phyloP scores from a whole-genome alignment of 2,797 vertebrate species.

The Buphagus erythrorhynchus region DNA sequence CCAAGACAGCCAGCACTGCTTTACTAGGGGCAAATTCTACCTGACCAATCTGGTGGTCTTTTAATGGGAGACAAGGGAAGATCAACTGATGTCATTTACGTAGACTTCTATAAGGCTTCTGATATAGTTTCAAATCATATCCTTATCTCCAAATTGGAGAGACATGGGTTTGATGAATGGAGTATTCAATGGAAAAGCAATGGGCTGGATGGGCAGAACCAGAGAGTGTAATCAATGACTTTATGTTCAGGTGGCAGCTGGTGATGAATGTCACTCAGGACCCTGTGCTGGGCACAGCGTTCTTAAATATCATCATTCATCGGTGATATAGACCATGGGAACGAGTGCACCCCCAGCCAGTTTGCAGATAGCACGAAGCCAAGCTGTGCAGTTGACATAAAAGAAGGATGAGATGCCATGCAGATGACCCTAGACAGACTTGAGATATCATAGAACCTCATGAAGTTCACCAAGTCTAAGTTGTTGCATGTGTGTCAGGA shows the following conservation, averaged over 20 bases:
- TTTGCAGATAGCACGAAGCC: not conserved
- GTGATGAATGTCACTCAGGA: not conserved
- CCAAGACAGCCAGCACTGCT: not conserved
- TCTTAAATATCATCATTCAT: not conserved
- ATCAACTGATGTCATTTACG: not conserved
- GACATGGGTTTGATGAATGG: not conserved
- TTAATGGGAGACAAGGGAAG: not conserved
- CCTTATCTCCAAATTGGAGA: not conserved
- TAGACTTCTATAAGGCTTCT: not conserved
- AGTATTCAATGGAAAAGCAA: not conserved
- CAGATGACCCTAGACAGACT: accelerated
- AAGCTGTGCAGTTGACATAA: not conserved
- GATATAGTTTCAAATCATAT: not conserved
- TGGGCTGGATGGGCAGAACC: not conserved
- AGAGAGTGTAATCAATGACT: not conserved
- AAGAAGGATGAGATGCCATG: no score
- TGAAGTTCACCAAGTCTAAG: not conserved
- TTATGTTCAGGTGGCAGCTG: not conserved
- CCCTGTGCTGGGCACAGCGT: not conserved
- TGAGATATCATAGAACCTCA: not conserved
- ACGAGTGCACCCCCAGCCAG: not conserved
- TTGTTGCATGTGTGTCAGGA: not conserved
- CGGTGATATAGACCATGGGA: not conserved
- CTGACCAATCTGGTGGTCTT: not conserved
- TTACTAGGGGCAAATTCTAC: not conserved